Evolutionary conservation across 2,888 invertebrate genomes (phyloP).

Genomic region (Lydus trimaculatus): DNA sequence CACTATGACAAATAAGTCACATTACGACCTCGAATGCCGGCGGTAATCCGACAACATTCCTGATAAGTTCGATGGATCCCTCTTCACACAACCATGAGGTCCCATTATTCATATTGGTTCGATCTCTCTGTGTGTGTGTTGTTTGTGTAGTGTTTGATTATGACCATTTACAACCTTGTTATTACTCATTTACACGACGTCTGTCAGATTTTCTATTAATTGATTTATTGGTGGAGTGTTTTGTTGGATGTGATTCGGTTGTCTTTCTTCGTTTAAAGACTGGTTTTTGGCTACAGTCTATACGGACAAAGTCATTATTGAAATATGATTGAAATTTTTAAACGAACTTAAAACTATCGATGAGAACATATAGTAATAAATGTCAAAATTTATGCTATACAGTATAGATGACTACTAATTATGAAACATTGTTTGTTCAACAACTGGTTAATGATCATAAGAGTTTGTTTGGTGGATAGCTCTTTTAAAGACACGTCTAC

Average conservation of each 20-base stretch:
- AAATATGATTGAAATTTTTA: not conserved
- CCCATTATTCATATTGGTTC: conserved; percentile 46
- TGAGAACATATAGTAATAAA: too few species aligned
- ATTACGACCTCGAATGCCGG: conserved; percentile 45
- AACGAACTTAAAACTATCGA: not conserved
- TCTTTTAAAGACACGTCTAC: too few species aligned
- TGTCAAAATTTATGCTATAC: not conserved
- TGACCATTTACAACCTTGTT: conserved; percentile 41
- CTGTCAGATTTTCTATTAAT: conserved; percentile 44
- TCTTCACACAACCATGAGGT: conserved; percentile 38
- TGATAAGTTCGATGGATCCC: conserved; percentile 52
- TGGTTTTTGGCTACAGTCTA: not conserved
- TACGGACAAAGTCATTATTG: not conserved
- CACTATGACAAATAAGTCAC: conserved; percentile 49
- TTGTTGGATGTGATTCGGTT: not conserved
- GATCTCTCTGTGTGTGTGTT: not conserved
- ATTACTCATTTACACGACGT: conserved; percentile 39
- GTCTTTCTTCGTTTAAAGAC: not conserved
- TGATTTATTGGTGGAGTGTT: conserved; percentile 34
- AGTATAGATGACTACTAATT: not conserved
- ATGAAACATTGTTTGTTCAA: not conserved
- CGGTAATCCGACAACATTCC: conserved; percentile 55
- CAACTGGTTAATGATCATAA: too few species aligned
- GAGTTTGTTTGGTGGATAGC: too few species aligned
- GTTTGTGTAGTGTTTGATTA: conserved; percentile 39